phyloP scores from a whole-genome alignment of 1,140 invertebrate genomes.

The Drosophila mayri region DNA sequence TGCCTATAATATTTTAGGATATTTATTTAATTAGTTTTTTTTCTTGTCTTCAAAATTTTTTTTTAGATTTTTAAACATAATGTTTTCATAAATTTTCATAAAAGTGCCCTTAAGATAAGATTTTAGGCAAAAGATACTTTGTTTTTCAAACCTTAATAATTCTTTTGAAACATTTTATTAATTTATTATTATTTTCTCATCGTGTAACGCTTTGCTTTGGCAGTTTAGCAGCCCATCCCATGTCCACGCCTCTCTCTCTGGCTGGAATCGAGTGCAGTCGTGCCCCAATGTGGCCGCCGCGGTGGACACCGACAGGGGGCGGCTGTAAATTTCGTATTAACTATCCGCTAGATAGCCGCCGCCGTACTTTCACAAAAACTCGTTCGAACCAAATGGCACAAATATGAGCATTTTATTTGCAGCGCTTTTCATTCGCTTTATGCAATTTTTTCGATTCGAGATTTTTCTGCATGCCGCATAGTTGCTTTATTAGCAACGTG shows the following conservation, averaged over 20 bases:
- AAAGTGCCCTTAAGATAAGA: neutral
- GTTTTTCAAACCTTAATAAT: neutral
- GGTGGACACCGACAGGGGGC: slow-evolving; percentile 22
- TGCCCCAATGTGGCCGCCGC: slow-evolving; percentile 10
- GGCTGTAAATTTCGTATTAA: slow-evolving; percentile 51
- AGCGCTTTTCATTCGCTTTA: slow-evolving; percentile 37
- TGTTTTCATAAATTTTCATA: no score
- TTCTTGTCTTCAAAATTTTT: no score
- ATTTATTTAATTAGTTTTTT: no score
- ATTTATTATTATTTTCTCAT: neutral
- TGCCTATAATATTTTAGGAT: no score
- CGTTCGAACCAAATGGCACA: slow-evolving; percentile 51
- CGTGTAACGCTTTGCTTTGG: slow-evolving; percentile 2
- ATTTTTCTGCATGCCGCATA: slow-evolving; percentile 21
- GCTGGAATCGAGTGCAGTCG: slow-evolving; percentile 47
- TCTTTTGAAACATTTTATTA: neutral
- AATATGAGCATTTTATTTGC: slow-evolving; percentile 56
- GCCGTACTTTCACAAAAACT: slow-evolving; percentile 60
- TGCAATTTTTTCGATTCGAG: slow-evolving; percentile 13
- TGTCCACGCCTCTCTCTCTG: slow-evolving; percentile 18
- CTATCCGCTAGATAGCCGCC: slow-evolving; percentile 47
- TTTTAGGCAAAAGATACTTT: neutral
- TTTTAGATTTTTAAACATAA: no score
- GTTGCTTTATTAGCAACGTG: slow-evolving; percentile 55
- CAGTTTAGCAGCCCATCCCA: slow-evolving; percentile 15